phyloP scores from a whole-genome alignment of 2,888 invertebrate genomes.

The Nephrotoma flavescens region DNA sequence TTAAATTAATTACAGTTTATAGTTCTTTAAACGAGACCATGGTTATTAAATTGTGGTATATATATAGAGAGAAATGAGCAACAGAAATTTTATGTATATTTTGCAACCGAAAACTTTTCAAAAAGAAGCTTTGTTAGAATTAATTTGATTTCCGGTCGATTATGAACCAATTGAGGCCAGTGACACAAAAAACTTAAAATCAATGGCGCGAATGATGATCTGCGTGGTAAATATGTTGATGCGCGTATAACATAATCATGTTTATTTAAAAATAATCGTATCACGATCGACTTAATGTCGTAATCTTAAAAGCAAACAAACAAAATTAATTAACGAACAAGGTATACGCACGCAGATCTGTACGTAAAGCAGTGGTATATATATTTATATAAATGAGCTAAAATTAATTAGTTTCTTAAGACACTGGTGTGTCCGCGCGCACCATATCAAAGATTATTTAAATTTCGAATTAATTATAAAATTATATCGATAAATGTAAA shows the following conservation, averaged over 20 bases:
- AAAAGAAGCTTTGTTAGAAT: not conserved
- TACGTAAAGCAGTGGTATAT: not conserved
- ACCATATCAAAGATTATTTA: not conserved
- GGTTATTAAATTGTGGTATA: not conserved
- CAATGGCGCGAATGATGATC: not conserved
- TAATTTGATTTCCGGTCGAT: not conserved
- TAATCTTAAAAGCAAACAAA: not conserved
- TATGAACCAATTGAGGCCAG: not conserved
- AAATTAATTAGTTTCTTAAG: not conserved
- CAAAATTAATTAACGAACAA: not conserved
- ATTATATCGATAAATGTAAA: not conserved
- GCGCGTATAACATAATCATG: not conserved
- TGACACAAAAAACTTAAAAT: not conserved
- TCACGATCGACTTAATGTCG: not conserved
- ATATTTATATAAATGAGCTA: not conserved
- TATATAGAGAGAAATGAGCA: not conserved
- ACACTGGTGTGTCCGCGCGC: not conserved
- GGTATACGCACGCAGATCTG: not conserved
- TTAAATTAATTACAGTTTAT: not conserved
- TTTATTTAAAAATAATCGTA: not conserved
- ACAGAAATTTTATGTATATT: not conserved
- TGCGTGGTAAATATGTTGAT: not conserved
- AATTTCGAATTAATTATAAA: not conserved
- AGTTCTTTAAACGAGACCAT: not conserved
- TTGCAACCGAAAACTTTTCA: not conserved